Percentiles rank a stretch among this genome's conserved stretches.
Conservation (phyloP, 2,797 vertebrate genomes). For the Argentina silus region DNA sequence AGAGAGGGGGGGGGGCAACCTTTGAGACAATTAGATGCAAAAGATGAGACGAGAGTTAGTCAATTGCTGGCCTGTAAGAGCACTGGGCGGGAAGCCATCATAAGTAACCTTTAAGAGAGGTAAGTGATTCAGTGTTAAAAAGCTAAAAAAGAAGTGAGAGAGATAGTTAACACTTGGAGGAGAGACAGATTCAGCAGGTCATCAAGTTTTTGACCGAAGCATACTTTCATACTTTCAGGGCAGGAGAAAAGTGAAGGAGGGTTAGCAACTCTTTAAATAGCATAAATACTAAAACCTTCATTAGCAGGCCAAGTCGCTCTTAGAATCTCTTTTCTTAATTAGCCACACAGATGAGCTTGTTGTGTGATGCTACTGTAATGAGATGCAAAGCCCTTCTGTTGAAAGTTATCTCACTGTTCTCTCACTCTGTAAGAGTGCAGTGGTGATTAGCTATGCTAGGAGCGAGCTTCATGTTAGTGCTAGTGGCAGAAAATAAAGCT, state of each 20-base stretch:
- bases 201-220: conserved; percentile 14
- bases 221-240: conserved; percentile 33
- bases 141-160: neutral
- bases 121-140: neutral
- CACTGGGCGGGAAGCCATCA: neutral
- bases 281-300: conserved; percentile 11
- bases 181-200: conserved; percentile 19
- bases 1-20: neutral
- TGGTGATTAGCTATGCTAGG: conserved; percentile 36
- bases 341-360: conserved; percentile 59
- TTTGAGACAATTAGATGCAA: neutral
- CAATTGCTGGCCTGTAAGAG: neutral
- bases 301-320: conserved; percentile 43
- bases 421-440: neutral
- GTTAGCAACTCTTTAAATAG: conserved; percentile 28
- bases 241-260: neutral
- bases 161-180: neutral
- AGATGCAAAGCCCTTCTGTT: conserved; percentile 65
- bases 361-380: conserved; percentile 55
- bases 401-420: conserved; percentile 46
- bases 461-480: conserved; percentile 16
- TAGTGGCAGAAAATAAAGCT: neutral
- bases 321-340: conserved; percentile 57
- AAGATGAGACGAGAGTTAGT: neutral
- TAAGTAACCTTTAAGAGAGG: neutral